phyloP scores from a whole-genome alignment of 2,888 invertebrate genomes.

The Limnephilus marmoratus region DNA sequence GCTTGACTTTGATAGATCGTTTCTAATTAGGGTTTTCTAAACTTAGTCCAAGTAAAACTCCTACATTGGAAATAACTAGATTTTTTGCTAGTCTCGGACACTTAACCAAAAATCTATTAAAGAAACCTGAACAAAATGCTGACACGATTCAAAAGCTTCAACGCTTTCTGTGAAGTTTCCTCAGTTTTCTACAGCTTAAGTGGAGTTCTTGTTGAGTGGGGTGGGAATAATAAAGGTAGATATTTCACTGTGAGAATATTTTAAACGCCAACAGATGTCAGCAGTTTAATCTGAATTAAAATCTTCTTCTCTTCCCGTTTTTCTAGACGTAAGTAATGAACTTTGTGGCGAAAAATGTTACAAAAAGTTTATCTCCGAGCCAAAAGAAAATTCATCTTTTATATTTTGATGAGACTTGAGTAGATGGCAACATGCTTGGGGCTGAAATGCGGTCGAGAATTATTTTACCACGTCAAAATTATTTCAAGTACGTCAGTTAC shows the following conservation, averaged over 20 bases:
- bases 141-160: neutral
- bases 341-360: conserved; percentile 25
- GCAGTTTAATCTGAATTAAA: conserved; percentile 52
- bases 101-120: neutral
- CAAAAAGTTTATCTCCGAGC: conserved; percentile 26
- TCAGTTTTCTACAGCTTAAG: neutral
- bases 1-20: conserved; percentile 64
- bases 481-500: neutral
- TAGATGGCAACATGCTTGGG: neutral
- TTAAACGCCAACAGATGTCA: conserved; percentile 56
- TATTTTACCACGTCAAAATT: neutral
- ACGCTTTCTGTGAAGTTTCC: neutral
- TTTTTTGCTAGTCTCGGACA: neutral
- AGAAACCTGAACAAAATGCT: neutral
- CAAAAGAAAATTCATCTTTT: conserved; percentile 13
- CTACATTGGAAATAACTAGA: neutral
- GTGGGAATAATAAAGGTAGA: conserved; percentile 29
- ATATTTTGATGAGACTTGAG: conserved; percentile 2
- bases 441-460: neutral
- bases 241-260: conserved; percentile 44
- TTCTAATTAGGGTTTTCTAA: conserved; percentile 62
- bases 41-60: conserved; percentile 45
- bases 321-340: conserved; percentile 25
- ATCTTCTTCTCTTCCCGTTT: conserved; percentile 40
- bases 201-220: neutral